Percentiles rank a stretch among this genome's conserved stretches.
Evolutionary conservation across 2,113 vertebrate genomes (phyloP).

Genomic region (Colaptes auratus): DNA sequence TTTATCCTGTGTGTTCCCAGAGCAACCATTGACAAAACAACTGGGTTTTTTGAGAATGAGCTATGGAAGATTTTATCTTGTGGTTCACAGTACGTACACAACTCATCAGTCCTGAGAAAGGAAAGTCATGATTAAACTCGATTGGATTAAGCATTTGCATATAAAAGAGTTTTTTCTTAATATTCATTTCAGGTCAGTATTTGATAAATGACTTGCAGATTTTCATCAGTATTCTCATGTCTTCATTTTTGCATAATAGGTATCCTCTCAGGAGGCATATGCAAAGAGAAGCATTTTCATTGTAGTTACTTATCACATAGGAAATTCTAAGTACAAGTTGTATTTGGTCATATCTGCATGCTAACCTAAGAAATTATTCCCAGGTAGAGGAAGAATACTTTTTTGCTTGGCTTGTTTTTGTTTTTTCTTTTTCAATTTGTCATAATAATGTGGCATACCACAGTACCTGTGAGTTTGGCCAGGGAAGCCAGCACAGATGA

Average conservation of each 20-base stretch:
- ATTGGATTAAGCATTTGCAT: conserved; percentile 51
- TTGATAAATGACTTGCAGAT: conserved; percentile 56
- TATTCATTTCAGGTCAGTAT: conserved; percentile 60
- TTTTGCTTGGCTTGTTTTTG: background rate
- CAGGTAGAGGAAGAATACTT: background rate
- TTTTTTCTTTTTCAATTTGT: background rate
- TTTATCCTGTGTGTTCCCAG: background rate
- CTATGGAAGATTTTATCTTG: background rate
- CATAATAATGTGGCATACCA: background rate
- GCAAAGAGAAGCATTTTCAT: conserved; percentile 33
- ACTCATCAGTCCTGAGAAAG: conserved; percentile 1
- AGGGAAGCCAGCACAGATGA: background rate
- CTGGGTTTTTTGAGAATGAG: background rate
- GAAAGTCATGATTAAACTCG: conserved; percentile 45
- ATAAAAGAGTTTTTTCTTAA: conserved; percentile 61
- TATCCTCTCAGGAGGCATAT: conserved; percentile 16
- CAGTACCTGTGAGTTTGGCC: background rate
- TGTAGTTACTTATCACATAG: background rate
- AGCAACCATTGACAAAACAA: conserved; percentile 35
- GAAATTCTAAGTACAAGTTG: background rate
- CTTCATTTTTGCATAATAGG: conserved; percentile 50
- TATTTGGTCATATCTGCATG: background rate
- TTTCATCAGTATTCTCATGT: conserved; percentile 51
- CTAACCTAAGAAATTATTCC: conserved; percentile 21
- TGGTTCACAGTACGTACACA: background rate